phyloP scores from a whole-genome alignment of 2,113 vertebrate genomes.

The human (Homo sapiens) region DNA sequence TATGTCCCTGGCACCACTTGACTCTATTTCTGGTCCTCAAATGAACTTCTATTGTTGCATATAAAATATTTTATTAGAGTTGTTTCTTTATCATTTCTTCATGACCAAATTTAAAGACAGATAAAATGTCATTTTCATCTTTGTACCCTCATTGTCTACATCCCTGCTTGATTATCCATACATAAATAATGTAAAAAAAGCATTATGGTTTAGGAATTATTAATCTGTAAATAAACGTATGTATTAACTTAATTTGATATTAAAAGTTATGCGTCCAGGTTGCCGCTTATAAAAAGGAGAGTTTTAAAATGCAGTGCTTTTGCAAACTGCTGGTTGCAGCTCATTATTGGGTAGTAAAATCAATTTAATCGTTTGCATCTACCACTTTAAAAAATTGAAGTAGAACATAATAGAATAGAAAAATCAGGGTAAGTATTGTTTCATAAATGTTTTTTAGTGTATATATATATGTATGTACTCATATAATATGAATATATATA shows the following conservation, averaged over 20 bases:
- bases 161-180: not conserved
- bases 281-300: not conserved
- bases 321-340: constrained; percentile 40
- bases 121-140: not conserved
- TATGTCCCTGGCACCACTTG: not conserved
- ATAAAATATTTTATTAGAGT: not conserved
- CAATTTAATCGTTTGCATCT: not conserved
- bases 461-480: not conserved
- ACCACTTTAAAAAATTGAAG: constrained; percentile 3
- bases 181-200: not conserved
- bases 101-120: not conserved
- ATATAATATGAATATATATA: not conserved
- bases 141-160: not conserved
- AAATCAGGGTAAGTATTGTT: constrained; percentile 52
- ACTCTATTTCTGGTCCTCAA: not conserved
- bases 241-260: constrained; percentile 28
- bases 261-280: constrained; percentile 19
- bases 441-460: not conserved
- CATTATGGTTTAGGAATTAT: not conserved
- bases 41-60: not conserved
- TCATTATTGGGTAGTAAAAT: constrained; percentile 10
- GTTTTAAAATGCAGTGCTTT: not conserved
- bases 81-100: not conserved
- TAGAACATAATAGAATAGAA: constrained; percentile 28
- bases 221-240: not conserved